These are phyloP conservation scores for Hermodice carunculata DNA, from an alignment of 2,888 invertebrate species.

Conservation along the genomic window DNA sequence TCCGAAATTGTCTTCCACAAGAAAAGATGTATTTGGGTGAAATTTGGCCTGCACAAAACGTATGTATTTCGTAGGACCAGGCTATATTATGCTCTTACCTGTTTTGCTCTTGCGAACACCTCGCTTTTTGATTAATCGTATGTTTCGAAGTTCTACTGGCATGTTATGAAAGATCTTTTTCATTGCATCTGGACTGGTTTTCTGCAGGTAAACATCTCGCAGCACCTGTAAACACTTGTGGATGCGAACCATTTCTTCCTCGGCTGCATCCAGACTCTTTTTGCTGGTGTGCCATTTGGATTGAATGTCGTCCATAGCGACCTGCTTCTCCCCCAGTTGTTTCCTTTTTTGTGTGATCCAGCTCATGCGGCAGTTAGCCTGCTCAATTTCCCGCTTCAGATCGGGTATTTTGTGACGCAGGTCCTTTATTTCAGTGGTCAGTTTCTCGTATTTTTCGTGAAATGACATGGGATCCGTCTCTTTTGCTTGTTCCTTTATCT, in stretches of 20 bases:
- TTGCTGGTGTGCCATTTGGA: neutral
- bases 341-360: constrained; percentile 30
- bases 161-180: constrained; percentile 61
- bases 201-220: constrained; percentile 52
- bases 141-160: constrained; percentile 41
- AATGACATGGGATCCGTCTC: constrained; percentile 4
- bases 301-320: neutral
- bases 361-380: constrained; percentile 47
- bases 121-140: constrained; percentile 15
- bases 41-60: too few relatives aligned
- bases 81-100: too few relatives aligned
- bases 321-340: constrained; percentile 14
- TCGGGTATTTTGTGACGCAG: constrained; percentile 44
- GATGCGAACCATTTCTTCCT: constrained; percentile 48
- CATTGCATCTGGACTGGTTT: constrained; percentile 54
- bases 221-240: constrained; percentile 50
- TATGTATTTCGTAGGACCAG: too few relatives aligned
- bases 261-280: constrained; percentile 42
- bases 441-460: constrained; percentile 16
- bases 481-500: neutral
- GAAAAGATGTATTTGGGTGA: too few relatives aligned
- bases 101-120: neutral
- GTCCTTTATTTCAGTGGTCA: constrained; percentile 24
- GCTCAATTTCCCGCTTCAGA: constrained; percentile 50
- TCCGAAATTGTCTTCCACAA: too few relatives aligned